Base-by-base conservation (phyloP, 2,888 invertebrate genomes). In the Clivina fossor region DNA sequence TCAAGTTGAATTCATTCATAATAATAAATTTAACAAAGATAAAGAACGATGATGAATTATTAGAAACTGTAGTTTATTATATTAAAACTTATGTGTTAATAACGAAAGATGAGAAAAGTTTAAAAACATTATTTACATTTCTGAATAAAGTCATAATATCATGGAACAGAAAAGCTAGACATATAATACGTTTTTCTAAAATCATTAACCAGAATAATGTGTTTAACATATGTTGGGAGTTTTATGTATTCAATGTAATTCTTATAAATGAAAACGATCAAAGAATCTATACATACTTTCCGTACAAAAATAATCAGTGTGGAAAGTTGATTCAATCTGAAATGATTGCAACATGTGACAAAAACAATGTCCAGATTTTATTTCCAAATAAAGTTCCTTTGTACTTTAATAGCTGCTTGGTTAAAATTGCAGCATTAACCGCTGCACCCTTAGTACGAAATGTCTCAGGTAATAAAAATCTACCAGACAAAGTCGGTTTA, bases 331-430 rank as follows among this genome's bases (percentile, higher is more conserved):
- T 30, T 18, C 18, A 18, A 28, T 4, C 44, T 2, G 4, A 28
- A 32, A n/a, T 44, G 8, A 44, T 30, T 11, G 18, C n/a, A 38
- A 13, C 15, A 19, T 30, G 16, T 13, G 11, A 13, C n/a, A 18
- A 18, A 11, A 30, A 16, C 11, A 1, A 28, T 9, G 28, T 9
- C 28, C n/a, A 11, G 9, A 26, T 13, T 43, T 15, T 44, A 1
- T 44, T 44, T 19, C 44, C 44, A 9, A 19, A 44, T 11, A 44
- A 44, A 11, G 32, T 44, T 4, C 30, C 30, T 30, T 13, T 30
- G 2, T 30, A 44, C 32, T 18, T 44, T 7, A 28, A 44, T 18
- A 32, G 44, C 9, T 44, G 44, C 18, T 11, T 15, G 8, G 4
- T 44, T 1, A 44, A 44, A 19, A 18, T 44, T 9, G 44, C 32